Conservation (phyloP, 2,888 invertebrate genomes). For the Perizoma affinitatum region DNA sequence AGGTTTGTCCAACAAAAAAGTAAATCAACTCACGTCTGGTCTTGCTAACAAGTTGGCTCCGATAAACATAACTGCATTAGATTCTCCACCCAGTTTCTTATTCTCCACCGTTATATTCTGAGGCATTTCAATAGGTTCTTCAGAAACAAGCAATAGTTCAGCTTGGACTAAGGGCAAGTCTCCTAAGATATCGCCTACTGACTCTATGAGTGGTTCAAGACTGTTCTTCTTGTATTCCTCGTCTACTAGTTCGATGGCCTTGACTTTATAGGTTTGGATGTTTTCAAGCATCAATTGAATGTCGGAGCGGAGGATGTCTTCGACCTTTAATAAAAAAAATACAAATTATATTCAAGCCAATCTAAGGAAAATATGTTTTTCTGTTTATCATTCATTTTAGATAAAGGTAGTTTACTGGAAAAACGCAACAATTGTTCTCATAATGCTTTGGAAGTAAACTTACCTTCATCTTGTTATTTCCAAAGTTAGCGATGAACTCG, state of each 20-base stretch:
- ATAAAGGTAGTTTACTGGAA: neutral
- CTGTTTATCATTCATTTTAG: too few species aligned
- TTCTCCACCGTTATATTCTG: constrained; percentile 84
- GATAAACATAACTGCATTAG: constrained; percentile 77
- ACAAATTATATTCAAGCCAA: too few species aligned
- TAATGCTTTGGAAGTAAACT: neutral
- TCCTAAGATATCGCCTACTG: constrained; percentile 84
- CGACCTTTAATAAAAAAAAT: constrained; percentile 44
- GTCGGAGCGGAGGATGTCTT: constrained; percentile 84
- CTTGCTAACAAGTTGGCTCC: constrained; percentile 81
- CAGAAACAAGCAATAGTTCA: constrained; percentile 84
- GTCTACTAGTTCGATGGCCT: constrained; percentile 81
- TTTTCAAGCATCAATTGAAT: constrained; percentile 91
- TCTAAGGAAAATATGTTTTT: too few species aligned
- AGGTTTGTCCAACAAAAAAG: too few species aligned
- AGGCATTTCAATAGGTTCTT: constrained; percentile 76
- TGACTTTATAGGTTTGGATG: constrained; percentile 84
- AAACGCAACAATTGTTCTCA: neutral
- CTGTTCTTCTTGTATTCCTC: constrained; percentile 77
- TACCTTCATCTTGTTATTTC: constrained; percentile 70
- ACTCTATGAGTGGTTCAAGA: constrained; percentile 77
- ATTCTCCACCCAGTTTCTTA: constrained; percentile 83
- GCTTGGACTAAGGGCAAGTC: constrained; percentile 89
- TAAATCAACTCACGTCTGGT: constrained; percentile 62
- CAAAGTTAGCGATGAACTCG: constrained; percentile 87